Percentiles rank a stretch among this genome's conserved stretches.
Evolutionary conservation across 2,113 vertebrate species (phyloP).

Genomic region (Nesoenas mayeri): DNA sequence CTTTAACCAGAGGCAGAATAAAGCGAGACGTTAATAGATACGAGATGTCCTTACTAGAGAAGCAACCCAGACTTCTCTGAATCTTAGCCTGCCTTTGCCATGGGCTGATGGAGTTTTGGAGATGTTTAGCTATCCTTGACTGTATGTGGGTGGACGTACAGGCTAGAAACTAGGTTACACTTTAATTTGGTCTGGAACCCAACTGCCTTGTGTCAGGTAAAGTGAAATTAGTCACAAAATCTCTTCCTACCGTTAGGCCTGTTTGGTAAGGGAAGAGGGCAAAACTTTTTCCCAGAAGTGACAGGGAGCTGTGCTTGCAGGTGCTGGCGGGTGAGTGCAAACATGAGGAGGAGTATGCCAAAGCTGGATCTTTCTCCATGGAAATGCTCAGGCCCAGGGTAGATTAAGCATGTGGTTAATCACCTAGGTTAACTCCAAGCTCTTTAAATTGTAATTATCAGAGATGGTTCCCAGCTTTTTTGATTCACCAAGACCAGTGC

Average conservation of each 20-base stretch:
- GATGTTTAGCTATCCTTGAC: not conserved
- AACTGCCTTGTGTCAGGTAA: not conserved
- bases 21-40: not conserved
- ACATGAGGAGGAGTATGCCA: rapidly evolving
- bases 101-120: not conserved
- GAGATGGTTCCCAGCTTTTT: not conserved
- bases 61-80: not conserved
- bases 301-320: rapidly evolving
- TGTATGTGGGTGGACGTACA: rapidly evolving
- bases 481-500: not conserved
- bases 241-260: not conserved
- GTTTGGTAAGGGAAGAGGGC: not conserved
- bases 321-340: rapidly evolving
- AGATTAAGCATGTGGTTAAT: not conserved
- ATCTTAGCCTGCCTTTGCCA: not conserved
- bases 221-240: not conserved
- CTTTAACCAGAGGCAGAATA: not conserved
- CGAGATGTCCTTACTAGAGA: not conserved
- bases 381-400: not conserved
- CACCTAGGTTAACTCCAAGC: not conserved
- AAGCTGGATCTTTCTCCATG: rapidly evolving
- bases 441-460: not conserved
- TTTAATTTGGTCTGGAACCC: not conserved
- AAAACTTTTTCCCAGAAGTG: not conserved
- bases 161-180: not conserved